Evolutionary conservation across 2,888 invertebrate genomes (phyloP).

Genomic region (Altica lythri): DNA sequence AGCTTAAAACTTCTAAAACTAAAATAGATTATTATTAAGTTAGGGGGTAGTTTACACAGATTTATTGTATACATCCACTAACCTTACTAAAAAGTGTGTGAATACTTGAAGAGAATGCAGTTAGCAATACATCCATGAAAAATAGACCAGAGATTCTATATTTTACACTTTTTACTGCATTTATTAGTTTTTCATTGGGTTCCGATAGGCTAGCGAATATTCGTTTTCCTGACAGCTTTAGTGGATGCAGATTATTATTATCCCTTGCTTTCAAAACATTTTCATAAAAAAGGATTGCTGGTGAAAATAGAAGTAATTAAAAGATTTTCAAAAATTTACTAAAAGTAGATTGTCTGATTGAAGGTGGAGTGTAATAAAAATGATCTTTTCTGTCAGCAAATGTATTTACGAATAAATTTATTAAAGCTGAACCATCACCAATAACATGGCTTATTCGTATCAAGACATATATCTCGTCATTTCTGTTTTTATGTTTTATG

Average conservation of each 20-base stretch:
- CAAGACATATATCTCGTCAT: not conserved
- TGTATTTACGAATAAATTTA: not conserved
- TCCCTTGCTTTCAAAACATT: not conserved
- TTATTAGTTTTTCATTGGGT: not conserved
- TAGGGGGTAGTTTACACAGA: too few relatives aligned
- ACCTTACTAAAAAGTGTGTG: not conserved
- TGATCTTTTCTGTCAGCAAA: not conserved
- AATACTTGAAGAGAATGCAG: slow-evolving; percentile 2
- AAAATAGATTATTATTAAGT: too few relatives aligned
- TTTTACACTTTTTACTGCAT: slow-evolving; percentile 1
- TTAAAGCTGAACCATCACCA: slow-evolving; percentile 4
- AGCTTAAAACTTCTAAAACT: too few relatives aligned
- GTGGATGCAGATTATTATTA: not conserved
- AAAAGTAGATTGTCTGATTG: not conserved
- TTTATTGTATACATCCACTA: too few relatives aligned
- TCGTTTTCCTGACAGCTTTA: not conserved
- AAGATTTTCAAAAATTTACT: not conserved
- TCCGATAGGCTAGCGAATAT: not conserved
- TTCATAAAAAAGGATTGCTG: slow-evolving; percentile 3
- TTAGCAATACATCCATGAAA: slow-evolving; percentile 12
- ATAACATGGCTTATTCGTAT: slow-evolving; percentile 5
- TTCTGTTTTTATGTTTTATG: not conserved
- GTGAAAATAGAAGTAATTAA: not conserved
- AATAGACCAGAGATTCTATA: not conserved
- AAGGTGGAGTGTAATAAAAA: not conserved